Conservation (phyloP, 2,888 invertebrate genomes). For the Endomychus coccineus region DNA sequence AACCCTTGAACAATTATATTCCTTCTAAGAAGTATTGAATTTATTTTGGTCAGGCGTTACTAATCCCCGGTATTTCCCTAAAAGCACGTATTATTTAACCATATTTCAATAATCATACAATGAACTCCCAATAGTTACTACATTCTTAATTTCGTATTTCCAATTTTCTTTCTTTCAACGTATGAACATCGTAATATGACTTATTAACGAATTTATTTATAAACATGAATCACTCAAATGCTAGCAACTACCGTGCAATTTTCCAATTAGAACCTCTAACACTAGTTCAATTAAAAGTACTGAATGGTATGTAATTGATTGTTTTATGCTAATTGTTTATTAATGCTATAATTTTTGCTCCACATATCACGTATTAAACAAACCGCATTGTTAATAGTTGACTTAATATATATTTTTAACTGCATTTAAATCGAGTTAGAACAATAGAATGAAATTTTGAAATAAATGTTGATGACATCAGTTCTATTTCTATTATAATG, state of each 20-base stretch:
- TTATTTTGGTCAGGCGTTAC: no score
- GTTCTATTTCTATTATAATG: conserved; percentile 9
- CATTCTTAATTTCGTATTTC: no score
- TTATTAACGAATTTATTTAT: conserved; percentile 8
- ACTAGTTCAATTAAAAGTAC: conserved; percentile 7
- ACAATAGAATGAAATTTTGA: conserved; percentile 18
- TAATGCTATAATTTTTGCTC: conserved; percentile 14
- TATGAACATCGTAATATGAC: no score
- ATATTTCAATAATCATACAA: no score
- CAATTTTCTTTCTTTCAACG: no score
- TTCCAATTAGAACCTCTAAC: conserved; percentile 11
- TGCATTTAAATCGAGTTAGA: conserved; percentile 23
- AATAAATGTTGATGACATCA: conserved; percentile 14
- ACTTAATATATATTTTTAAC: conserved; percentile 25
- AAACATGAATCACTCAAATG: conserved; percentile 8
- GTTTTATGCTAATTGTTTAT: conserved; percentile 15
- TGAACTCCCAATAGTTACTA: no score
- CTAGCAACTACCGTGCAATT: conserved; percentile 11
- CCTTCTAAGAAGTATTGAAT: no score
- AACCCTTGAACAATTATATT: no score
- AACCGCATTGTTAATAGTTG: conserved; percentile 22
- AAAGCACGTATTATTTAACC: no score
- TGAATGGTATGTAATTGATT: conserved; percentile 10
- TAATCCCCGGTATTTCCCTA: no score
- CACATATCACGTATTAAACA: conserved; percentile 19